These are phyloP conservation scores for Barypeithes pellucidus DNA, from an alignment of 2,888 invertebrate species.

Conservation along the genomic window DNA sequence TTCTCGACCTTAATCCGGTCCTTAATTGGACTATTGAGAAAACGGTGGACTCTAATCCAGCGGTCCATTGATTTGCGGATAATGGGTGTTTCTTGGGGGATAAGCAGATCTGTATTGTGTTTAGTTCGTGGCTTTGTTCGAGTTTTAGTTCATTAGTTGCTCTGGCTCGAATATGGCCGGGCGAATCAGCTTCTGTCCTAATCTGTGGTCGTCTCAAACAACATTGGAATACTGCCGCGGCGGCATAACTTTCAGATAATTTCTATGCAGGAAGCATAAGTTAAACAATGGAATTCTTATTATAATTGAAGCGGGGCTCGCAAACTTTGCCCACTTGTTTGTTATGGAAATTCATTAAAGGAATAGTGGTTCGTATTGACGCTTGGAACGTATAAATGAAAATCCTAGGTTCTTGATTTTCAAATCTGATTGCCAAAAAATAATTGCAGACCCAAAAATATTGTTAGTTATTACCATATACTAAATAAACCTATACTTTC, in stretches of 20 bases:
- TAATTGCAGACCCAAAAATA: no score
- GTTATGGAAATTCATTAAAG: slow-evolving; percentile 19
- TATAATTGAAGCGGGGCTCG: slow-evolving; percentile 4
- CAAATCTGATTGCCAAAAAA: no score
- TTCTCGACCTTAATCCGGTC: slow-evolving; percentile 61
- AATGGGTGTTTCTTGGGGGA: slow-evolving; percentile 69
- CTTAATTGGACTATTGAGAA: slow-evolving; percentile 69
- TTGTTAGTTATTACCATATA: no score
- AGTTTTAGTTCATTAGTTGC: slow-evolving; percentile 67
- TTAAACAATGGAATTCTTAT: slow-evolving; percentile 27
- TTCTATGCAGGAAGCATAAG: slow-evolving; percentile 22
- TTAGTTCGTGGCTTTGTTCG: slow-evolving; percentile 68
- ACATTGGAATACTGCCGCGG: slow-evolving; percentile 23
- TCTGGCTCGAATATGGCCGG: slow-evolving; percentile 59
- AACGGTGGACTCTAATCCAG: slow-evolving; percentile 67
- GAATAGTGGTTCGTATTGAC: not conserved
- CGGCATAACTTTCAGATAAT: slow-evolving; percentile 24
- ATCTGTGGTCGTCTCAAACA: slow-evolving; percentile 41
- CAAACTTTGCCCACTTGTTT: slow-evolving; percentile 19
- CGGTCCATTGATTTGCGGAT: slow-evolving; percentile 69
- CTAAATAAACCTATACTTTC: no score
- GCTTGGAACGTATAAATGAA: not conserved
- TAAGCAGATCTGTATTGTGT: slow-evolving; percentile 69
- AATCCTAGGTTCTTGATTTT: not conserved
- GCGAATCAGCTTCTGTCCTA: slow-evolving; percentile 49